Conservation (phyloP, 53 echinoderm and acorn worm species). For the Astropecten irregularis region DNA sequence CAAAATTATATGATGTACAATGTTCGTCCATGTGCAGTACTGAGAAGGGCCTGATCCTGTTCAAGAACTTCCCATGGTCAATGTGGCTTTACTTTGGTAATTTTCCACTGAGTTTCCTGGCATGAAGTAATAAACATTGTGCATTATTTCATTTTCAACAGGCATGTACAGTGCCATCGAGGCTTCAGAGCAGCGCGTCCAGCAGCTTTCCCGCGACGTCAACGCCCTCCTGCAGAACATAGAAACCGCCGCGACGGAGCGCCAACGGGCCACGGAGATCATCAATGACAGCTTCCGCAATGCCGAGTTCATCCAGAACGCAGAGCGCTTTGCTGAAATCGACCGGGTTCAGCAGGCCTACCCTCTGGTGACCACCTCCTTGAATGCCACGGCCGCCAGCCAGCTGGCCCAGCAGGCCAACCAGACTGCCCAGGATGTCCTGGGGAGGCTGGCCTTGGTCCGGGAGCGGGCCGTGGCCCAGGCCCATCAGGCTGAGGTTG, state of each 20-base stretch:
- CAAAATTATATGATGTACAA: no score
- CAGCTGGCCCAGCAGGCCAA: slow-evolving; percentile 59
- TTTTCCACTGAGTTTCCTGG: no score
- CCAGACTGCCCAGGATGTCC: slow-evolving; percentile 41
- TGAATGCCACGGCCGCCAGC: slow-evolving; percentile 35
- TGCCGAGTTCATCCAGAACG: slow-evolving; percentile 50
- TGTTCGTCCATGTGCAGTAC: no score
- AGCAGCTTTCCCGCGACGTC: neutral
- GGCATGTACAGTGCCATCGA: slow-evolving; percentile 36
- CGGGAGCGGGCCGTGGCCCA: slow-evolving; percentile 37
- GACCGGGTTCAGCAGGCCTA: slow-evolving; percentile 53
- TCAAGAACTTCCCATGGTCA: no score
- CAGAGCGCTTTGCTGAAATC: slow-evolving; percentile 47
- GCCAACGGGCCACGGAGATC: slow-evolving; percentile 18
- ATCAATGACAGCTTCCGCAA: slow-evolving; percentile 22
- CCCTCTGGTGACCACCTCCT: slow-evolving; percentile 27
- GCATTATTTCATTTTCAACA: no score
- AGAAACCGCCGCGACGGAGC: slow-evolving; percentile 25
- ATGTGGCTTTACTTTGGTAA: no score
- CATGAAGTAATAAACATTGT: no score
- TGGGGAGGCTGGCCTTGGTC: slow-evolving; percentile 8
- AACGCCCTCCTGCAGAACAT: slow-evolving; percentile 10
- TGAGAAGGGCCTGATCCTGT: no score
- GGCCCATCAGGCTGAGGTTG: slow-evolving; percentile 72
- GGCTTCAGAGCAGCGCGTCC: slow-evolving; percentile 4